Conservation (phyloP, 2,888 invertebrate species). For the Caenorhabditis sp. region DNA sequence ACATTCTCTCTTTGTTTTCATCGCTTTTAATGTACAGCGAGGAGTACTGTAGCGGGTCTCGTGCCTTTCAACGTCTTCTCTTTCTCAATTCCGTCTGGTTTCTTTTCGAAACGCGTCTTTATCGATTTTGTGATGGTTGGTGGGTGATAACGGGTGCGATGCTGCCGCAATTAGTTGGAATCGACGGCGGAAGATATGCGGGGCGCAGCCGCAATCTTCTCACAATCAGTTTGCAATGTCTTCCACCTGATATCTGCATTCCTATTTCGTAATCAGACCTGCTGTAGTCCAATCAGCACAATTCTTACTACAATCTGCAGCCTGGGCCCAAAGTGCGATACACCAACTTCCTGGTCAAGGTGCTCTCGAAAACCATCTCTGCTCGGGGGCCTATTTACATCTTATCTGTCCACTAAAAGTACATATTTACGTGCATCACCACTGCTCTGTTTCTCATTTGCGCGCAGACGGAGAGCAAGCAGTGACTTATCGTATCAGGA, state of each 20-base stretch:
- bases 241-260: too few relatives aligned
- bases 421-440: slow-evolving; percentile 17
- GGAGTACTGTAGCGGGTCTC: neutral
- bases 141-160: neutral
- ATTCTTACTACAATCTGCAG: too few relatives aligned
- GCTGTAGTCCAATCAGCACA: too few relatives aligned
- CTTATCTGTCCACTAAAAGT: slow-evolving; percentile 42
- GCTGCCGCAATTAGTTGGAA: neutral
- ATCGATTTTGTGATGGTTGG: neutral
- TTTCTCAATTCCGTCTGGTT: neutral
- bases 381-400: slow-evolving; percentile 26
- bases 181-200: neutral
- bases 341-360: neutral
- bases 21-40: slow-evolving; percentile 1
- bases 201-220: too few relatives aligned
- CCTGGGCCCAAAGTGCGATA: neutral
- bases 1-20: neutral
- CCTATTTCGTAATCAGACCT: too few relatives aligned
- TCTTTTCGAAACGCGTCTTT: neutral
- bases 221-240: too few relatives aligned
- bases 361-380: neutral
- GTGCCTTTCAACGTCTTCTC: slow-evolving; percentile 1
- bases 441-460: neutral
- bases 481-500: slow-evolving; percentile 19
- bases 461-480: slow-evolving; percentile 11